Percentiles rank a stretch among this genome's conserved stretches.
Conservation (phyloP, 2,888 invertebrate genomes). For the Urechis unicinctus region DNA sequence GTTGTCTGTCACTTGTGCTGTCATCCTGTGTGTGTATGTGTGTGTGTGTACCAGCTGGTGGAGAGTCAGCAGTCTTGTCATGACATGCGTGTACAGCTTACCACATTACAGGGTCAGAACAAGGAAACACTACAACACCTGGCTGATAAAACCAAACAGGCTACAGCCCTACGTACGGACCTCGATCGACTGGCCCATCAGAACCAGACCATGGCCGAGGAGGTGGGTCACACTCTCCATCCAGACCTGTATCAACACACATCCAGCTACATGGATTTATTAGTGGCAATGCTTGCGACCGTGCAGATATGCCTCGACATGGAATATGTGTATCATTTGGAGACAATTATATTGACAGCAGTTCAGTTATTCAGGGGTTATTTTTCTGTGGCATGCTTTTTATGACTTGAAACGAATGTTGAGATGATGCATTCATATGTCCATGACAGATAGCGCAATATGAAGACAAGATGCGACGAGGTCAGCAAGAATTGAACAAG, state of each 20-base stretch:
- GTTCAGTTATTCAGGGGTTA: too few relatives aligned
- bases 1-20: too few relatives aligned
- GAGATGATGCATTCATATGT: background rate
- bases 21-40: too few relatives aligned
- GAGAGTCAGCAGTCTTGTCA: conserved; percentile 39
- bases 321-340: too few relatives aligned
- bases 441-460: conserved; percentile 30
- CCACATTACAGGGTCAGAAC: conserved; percentile 44
- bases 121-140: conserved; percentile 48
- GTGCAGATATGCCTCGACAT: too few relatives aligned
- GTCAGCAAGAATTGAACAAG: conserved; percentile 42
- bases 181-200: conserved; percentile 38
- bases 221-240: conserved; percentile 24
- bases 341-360: too few relatives aligned
- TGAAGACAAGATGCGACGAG: conserved; percentile 41
- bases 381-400: too few relatives aligned
- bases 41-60: conserved; percentile 36
- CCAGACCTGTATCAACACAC: too few relatives aligned
- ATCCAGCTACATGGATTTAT: too few relatives aligned
- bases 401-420: too few relatives aligned
- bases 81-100: conserved; percentile 35
- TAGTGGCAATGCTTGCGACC: too few relatives aligned
- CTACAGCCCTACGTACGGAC: conserved; percentile 39
- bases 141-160: conserved; percentile 36
- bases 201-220: conserved; percentile 39